These are phyloP conservation scores for Electrona antarctica DNA, from an alignment of 2,113 vertebrate species.

Conservation along the genomic window DNA sequence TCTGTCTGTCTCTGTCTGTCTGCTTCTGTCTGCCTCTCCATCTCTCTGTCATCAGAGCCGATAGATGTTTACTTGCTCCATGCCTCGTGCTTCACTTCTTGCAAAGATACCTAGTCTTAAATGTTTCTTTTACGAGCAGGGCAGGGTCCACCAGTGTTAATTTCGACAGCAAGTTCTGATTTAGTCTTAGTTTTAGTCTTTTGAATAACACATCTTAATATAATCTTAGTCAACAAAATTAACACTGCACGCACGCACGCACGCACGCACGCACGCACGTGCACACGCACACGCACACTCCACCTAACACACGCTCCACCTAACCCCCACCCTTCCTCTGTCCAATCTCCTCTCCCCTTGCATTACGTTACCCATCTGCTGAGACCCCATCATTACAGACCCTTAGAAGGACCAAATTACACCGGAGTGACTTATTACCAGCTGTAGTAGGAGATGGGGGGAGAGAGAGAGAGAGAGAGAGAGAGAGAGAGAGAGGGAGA, in stretches of 20 bases:
- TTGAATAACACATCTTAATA: too few species aligned
- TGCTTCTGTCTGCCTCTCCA: not conserved
- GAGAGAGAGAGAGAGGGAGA: not conserved
- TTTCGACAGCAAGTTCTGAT: too few species aligned
- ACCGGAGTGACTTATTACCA: slow-evolving; percentile 73
- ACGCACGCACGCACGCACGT: too few species aligned
- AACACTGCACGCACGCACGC: too few species aligned
- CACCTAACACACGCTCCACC: too few species aligned
- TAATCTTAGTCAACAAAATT: too few species aligned
- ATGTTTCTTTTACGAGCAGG: slow-evolving; percentile 46
- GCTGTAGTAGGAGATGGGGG: slow-evolving; percentile 40
- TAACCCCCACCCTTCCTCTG: not conserved
- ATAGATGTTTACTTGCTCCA: too few species aligned
- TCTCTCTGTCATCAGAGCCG: too few species aligned
- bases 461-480: slow-evolving; percentile 26
- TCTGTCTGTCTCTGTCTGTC: not conserved
- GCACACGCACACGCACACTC: too few species aligned
- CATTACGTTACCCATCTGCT: slow-evolving; percentile 47
- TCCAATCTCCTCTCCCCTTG: slow-evolving; percentile 34
- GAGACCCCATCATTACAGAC: slow-evolving; percentile 62
- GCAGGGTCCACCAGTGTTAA: slow-evolving; percentile 10
- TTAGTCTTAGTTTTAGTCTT: too few species aligned
- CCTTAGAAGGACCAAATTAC: slow-evolving; percentile 68
- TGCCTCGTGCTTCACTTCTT: not conserved
- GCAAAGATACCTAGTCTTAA: slow-evolving; percentile 46